phyloP scores from a whole-genome alignment of 2,888 invertebrate genomes.

The Cerceris ruficornis region DNA sequence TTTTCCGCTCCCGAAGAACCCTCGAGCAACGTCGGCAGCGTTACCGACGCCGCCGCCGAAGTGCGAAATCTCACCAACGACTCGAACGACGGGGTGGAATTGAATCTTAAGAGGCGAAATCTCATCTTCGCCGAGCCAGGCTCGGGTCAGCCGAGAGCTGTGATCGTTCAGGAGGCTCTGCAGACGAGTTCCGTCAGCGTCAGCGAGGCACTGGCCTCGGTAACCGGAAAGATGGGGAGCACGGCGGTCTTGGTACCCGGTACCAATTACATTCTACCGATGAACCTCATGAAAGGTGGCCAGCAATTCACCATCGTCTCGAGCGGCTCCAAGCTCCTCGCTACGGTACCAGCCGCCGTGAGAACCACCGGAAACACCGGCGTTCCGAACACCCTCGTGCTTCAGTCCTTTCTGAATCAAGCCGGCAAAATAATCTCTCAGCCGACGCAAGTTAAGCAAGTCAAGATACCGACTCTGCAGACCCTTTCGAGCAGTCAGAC shows the following conservation, averaged over 20 bases:
- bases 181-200: conserved; percentile 80
- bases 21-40: conserved; percentile 37
- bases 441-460: conserved; percentile 73
- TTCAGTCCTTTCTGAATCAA: conserved; percentile 87
- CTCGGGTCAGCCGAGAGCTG: conserved; percentile 74
- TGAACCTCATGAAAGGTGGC: conserved; percentile 88
- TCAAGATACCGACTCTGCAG: conserved; percentile 77
- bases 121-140: conserved; percentile 78
- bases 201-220: conserved; percentile 86
- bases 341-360: conserved; percentile 76
- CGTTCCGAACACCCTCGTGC: conserved; percentile 85
- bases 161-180: conserved; percentile 79
- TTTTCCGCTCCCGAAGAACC: conserved; percentile 76
- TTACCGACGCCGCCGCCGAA: conserved; percentile 71
- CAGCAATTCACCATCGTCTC: conserved; percentile 89
- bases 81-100: conserved; percentile 75
- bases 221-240: conserved; percentile 83
- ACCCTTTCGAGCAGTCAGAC: conserved; percentile 68
- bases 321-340: conserved; percentile 85
- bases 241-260: conserved; percentile 88
- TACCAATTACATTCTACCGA: conserved; percentile 87
- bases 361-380: conserved; percentile 74
- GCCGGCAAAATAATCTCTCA: conserved; percentile 82
- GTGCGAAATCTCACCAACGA: conserved; percentile 76
- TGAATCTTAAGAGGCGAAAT: conserved; percentile 75